Evolutionary conservation across 2,888 invertebrate genomes (phyloP).

Genomic region (Ophion obscuratus): DNA sequence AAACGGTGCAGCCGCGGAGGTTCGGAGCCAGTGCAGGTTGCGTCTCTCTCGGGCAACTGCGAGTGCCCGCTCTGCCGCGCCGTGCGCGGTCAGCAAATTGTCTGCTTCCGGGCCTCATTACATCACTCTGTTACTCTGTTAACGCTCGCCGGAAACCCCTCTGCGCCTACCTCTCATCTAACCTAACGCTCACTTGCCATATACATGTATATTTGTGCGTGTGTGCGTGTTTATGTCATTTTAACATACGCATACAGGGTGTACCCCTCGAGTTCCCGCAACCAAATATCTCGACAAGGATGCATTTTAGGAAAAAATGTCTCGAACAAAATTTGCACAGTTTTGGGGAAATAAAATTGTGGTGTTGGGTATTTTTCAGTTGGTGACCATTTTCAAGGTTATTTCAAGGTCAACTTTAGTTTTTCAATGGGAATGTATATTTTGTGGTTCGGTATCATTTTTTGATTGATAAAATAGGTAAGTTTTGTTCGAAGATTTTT

Average conservation of each 20-base stretch:
- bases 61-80: constrained; percentile 73
- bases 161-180: constrained; percentile 82
- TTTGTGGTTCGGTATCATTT: too few species aligned
- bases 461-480: too few species aligned
- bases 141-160: constrained; percentile 84
- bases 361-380: neutral
- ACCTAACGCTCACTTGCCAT: constrained; percentile 72
- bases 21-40: constrained; percentile 81
- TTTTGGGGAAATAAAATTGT: neutral
- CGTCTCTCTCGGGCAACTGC: constrained; percentile 83
- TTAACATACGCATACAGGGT: constrained; percentile 5
- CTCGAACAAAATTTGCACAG: neutral
- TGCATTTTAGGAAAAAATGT: neutral
- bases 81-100: constrained; percentile 83
- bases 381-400: neutral
- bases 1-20: constrained; percentile 71
- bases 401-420: neutral
- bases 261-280: neutral
- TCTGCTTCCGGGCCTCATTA: constrained; percentile 84
- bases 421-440: too few species aligned
- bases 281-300: neutral
- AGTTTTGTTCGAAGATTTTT: too few species aligned
- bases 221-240: neutral
- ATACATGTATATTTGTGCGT: neutral
- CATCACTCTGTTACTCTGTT: constrained; percentile 84